Base-by-base conservation (phyloP, 2,888 invertebrate genomes). In the Elgonia sp. region DNA sequence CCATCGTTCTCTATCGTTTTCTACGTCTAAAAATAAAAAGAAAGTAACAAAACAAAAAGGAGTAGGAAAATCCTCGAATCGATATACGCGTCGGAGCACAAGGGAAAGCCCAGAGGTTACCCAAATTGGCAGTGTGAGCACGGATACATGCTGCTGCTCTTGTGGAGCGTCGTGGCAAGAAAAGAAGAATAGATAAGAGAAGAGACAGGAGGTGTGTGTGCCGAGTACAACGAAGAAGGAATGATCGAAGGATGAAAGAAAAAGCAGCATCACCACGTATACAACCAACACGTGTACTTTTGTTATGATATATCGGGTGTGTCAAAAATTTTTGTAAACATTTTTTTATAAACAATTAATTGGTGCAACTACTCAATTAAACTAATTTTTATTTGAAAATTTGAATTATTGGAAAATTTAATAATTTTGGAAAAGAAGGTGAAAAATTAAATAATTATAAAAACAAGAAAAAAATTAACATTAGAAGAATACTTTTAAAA, bases 61-160 rank as follows among this genome's bases (percentile, higher is more conserved):
- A 72, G 67, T 83, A 50, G 53, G 67, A 84, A 86, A 89, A 89
- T 89, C 82, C 81, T 82, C 72, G 84, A 86, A 88, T 86, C 88
- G 88, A 88, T 86, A 86, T 80, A 86, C 76, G 86, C 84, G 77
- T 86, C 76, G 81, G 75, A 89, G 89, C 80, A 85, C 80, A 60
- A 80, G 82, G 62, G 70, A 86, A 80, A 85, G 84, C 84, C 84
- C 83, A 83, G 77, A 87, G 80, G 88, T 88, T 88, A 88, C 80
- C 85, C 87, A 87, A 89, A 89, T 89, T 89, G 87, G 87, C 87
- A 89, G 86, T 84, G 85, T 83, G 89, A 87, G 84, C 87, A 87
- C 89, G 87, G 84, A 89, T 89, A 89, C 85, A 85, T 81, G 85
- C 79, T 84, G 89, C 84, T 86, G 87, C 86, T 89, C 85, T 87